Conservation (phyloP, 2,113 vertebrate species). For the Neomonachus schauinslandi region DNA sequence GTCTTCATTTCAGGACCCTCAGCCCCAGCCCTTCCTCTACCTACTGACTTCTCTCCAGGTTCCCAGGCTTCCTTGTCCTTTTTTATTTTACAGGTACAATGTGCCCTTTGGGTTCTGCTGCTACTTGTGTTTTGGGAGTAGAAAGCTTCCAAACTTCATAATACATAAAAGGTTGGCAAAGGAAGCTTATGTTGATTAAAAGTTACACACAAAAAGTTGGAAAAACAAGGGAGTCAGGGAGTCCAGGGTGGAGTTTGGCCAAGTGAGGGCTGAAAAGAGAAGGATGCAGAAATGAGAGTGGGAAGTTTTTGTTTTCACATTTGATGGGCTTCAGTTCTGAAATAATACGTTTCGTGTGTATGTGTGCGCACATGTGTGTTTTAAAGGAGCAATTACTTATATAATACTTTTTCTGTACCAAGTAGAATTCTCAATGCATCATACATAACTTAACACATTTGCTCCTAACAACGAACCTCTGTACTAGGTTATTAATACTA, state of each 20-base stretch:
- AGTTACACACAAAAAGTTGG: not conserved
- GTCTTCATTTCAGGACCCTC: not conserved
- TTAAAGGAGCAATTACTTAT: not conserved
- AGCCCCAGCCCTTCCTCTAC: not conserved
- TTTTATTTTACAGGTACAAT: not conserved
- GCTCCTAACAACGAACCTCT: not conserved
- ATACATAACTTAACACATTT: not conserved
- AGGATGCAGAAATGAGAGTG: not conserved
- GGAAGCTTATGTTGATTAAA: not conserved
- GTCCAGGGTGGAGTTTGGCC: not conserved
- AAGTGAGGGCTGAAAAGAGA: not conserved
- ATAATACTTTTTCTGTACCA: not conserved
- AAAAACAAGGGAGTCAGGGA: not conserved
- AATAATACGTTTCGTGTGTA: not conserved
- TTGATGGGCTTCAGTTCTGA: not conserved
- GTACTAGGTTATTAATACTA: not conserved
- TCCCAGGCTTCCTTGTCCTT: not conserved
- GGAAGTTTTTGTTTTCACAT: not conserved
- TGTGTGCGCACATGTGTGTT: not conserved
- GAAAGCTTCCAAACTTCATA: slow-evolving; percentile 41
- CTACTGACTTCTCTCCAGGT: not conserved
- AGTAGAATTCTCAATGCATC: not conserved
- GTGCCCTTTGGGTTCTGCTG: not conserved
- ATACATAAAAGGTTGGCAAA: slow-evolving; percentile 2
- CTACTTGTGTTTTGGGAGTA: not conserved